A percentile compares a stretch with the other conserved stretches of the same genome.
These are phyloP conservation scores for Nineta flava DNA, from an alignment of 2,888 invertebrate species.

Conservation along the genomic window DNA sequence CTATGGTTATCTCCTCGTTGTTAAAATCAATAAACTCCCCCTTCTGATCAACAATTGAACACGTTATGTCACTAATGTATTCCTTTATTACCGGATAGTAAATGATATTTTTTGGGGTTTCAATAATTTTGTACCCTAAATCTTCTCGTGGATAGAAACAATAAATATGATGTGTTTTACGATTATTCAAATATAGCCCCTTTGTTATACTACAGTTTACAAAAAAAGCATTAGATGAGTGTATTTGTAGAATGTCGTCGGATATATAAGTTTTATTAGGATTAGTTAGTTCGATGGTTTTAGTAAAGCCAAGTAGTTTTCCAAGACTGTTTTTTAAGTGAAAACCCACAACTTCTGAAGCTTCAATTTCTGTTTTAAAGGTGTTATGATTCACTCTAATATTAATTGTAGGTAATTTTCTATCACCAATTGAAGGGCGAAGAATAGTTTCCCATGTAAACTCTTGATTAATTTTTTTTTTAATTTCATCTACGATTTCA, in stretches of 20 bases:
- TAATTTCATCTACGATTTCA: no score
- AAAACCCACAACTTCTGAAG: background rate
- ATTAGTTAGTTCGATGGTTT: background rate
- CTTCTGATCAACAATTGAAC: constrained; percentile 4
- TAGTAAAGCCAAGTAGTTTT: background rate
- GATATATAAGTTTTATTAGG: background rate
- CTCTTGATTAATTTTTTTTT: no score
- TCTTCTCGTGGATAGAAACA: background rate
- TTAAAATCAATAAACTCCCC: constrained; percentile 4
- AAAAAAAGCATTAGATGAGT: background rate
- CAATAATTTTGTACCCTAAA: constrained; percentile 4
- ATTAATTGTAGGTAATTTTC: no score
- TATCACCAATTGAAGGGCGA: no score
- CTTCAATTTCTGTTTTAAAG: background rate
- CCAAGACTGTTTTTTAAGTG: background rate
- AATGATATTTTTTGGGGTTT: constrained; percentile 4
- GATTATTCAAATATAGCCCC: background rate
- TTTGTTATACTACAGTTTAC: background rate
- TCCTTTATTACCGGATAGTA: constrained; percentile 5
- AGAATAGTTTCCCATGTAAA: no score
- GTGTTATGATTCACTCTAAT: no score
- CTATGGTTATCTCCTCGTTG: background rate
- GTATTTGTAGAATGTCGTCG: background rate
- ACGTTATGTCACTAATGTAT: constrained; percentile 1
- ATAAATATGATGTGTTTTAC: background rate